Evolutionary conservation across 2,113 vertebrate genomes (phyloP).

Genomic region (Narcine bancroftii): DNA sequence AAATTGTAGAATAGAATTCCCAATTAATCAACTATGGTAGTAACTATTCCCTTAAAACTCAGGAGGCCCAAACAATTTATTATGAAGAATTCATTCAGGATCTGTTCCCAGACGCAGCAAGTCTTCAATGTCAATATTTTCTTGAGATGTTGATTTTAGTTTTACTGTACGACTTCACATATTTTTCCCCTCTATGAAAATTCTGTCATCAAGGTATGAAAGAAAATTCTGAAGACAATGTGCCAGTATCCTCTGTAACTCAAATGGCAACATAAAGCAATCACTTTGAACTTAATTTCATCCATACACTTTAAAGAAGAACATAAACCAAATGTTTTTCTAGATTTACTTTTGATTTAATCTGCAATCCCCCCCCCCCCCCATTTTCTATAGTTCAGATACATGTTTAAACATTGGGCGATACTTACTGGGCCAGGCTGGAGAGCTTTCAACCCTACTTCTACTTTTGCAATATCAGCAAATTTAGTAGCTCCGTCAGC

Average conservation of each 20-base stretch:
- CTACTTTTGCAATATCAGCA: constrained; percentile 80
- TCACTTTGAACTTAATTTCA: not conserved
- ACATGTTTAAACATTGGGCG: not conserved
- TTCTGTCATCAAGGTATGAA: not conserved
- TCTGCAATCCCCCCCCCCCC: not conserved
- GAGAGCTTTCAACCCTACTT: constrained; percentile 68
- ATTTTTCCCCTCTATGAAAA: not conserved
- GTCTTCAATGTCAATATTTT: not conserved
- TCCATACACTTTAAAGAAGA: not conserved
- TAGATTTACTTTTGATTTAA: not conserved
- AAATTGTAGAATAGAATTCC: not conserved
- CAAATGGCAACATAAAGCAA: not conserved
- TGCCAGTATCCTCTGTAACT: not conserved
- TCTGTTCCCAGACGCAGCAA: not conserved
- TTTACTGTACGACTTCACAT: not conserved
- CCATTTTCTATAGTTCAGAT: not conserved
- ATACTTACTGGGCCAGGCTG: constrained; percentile 71
- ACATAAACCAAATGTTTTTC: not conserved
- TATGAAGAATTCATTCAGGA: not conserved
- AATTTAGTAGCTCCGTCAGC: constrained; percentile 96
- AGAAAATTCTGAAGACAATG: not conserved
- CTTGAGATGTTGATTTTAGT: not conserved
- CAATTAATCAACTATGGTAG: not conserved
- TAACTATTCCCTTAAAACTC: not conserved
- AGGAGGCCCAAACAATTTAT: not conserved